Evolutionary conservation across 2,888 invertebrate species (phyloP).

Genomic region (Pseudococcus jackbeardsleyi): DNA sequence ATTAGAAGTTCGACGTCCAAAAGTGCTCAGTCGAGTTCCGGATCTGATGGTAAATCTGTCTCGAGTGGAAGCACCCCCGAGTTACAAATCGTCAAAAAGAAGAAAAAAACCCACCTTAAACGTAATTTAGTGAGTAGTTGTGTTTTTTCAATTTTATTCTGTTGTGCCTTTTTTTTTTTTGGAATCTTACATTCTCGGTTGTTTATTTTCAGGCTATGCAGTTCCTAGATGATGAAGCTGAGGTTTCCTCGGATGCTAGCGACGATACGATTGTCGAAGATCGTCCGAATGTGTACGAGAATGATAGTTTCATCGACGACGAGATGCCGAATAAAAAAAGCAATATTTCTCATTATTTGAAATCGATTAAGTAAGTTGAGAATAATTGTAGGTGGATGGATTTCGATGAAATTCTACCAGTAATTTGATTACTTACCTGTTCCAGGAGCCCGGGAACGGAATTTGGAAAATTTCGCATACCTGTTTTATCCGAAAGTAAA

Average conservation of each 20-base stretch:
- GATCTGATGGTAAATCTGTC: background rate
- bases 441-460: constrained; percentile 34
- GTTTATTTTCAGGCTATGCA: constrained; percentile 42
- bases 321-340: background rate
- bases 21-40: constrained; percentile 39
- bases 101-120: constrained; percentile 9
- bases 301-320: constrained; percentile 59
- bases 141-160: too few species aligned
- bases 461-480: constrained; percentile 58
- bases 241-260: constrained; percentile 28
- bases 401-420: background rate
- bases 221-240: constrained; percentile 52
- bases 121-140: constrained; percentile 39
- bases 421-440: background rate
- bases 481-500: constrained; percentile 52
- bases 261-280: constrained; percentile 5
- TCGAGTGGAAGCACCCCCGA: background rate
- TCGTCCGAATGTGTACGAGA: background rate
- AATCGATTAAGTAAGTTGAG: constrained; percentile 50
- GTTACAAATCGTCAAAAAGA: background rate
- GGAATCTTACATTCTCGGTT: background rate
- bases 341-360: constrained; percentile 54
- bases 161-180: background rate
- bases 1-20: constrained; percentile 1
- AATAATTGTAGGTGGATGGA: background rate